These are phyloP conservation scores for Redunca redunca DNA, from an alignment of 2,113 vertebrate genomes.

Conservation along the genomic window DNA sequence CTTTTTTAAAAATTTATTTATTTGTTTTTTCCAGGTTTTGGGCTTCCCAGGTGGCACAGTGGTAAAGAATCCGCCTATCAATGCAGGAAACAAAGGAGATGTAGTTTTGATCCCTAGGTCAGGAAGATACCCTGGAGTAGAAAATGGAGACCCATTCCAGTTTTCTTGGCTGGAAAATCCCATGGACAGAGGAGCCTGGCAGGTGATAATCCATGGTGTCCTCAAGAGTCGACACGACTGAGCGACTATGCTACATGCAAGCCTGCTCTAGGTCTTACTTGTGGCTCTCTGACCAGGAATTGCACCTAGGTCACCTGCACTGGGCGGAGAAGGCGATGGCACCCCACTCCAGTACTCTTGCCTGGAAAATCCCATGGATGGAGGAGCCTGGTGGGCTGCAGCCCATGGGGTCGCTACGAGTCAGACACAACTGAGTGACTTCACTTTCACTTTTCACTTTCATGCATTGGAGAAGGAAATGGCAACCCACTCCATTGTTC, in stretches of 20 bases:
- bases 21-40: background rate
- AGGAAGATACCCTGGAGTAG: background rate
- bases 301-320: background rate
- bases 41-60: background rate
- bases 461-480: too few species aligned
- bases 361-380: too few species aligned
- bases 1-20: background rate
- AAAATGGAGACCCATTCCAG: background rate
- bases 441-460: too few species aligned
- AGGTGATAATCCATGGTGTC: background rate
- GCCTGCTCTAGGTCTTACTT: background rate
- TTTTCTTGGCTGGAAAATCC: background rate
- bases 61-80: background rate
- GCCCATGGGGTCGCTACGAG: too few species aligned
- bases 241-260: rapidly evolving
- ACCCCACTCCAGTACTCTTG: too few species aligned
- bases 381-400: too few species aligned
- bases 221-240: background rate
- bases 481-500: too few species aligned
- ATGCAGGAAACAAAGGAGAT: background rate
- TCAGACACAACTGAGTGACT: too few species aligned
- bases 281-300: background rate
- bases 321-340: background rate
- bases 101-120: background rate
- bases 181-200: background rate